Conservation (phyloP, 2,888 invertebrate genomes). For the Dicyrtoma fusca region DNA sequence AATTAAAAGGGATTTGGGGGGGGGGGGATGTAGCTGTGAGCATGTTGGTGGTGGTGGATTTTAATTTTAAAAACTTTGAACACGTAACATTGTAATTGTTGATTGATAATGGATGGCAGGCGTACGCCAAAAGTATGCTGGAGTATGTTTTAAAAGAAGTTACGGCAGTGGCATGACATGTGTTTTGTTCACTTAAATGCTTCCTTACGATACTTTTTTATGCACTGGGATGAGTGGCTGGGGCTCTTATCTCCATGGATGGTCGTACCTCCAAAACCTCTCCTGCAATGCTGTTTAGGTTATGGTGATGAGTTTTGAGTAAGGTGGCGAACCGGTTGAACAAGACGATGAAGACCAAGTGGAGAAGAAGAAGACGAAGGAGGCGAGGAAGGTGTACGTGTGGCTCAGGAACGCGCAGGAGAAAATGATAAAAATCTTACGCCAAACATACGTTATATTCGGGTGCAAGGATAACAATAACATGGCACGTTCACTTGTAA, state of each 20-base stretch:
- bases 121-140: conserved; percentile 35
- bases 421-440: conserved; percentile 35
- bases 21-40: not conserved
- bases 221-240: not conserved
- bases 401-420: not conserved
- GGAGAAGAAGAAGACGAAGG: no score
- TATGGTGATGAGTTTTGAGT: not conserved
- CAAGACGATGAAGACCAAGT: conserved; percentile 5
- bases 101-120: conserved; percentile 33
- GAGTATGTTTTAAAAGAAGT: conserved; percentile 18
- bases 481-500: conserved; percentile 27
- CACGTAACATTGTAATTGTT: conserved; percentile 29
- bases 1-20: not conserved
- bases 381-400: not conserved
- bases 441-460: conserved; percentile 31
- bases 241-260: conserved; percentile 6
- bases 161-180: conserved; percentile 32
- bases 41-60: conserved; percentile 11
- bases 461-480: conserved; percentile 26
- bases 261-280: not conserved
- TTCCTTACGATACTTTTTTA: conserved; percentile 28
- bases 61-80: conserved; percentile 21
- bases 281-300: not conserved
- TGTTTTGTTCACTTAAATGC: conserved; percentile 33
- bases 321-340: conserved; percentile 30